Base-by-base conservation (phyloP, 1,140 invertebrate genomes). In the Nephotettix cincticeps region DNA sequence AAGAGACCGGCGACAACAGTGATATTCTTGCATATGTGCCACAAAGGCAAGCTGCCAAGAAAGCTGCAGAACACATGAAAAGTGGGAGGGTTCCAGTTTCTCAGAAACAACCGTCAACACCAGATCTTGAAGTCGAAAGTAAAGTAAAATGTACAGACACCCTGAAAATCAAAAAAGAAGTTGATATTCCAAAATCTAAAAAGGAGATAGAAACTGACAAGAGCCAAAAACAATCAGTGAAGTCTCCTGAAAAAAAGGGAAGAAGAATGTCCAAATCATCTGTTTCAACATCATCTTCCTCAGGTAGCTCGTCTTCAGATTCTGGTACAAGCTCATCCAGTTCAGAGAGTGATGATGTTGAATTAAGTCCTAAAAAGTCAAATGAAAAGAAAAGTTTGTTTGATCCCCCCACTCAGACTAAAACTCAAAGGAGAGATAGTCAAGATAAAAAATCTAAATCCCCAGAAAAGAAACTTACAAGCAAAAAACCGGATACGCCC, bases 21-120 rank as follows among this genome's bases (percentile, higher is more conserved):
- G 92, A 93, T 77, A 88, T 92, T 72, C 81, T 94, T 19, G 88
- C 91, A 0, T 93, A 94, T 81, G 94, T 96, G 40, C 94, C 94
- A 0, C 93, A 95, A 79, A 82, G 94, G 43, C 92, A 94, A 82
- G 94, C 94, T 2, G 94, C 94, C 36, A 95, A 94, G 78, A 96
- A 96, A 80, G 93, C 93, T 1, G 92, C 92, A 13, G 93, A 76
- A 70, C 93, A 94, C 77, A 92, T 95, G 45, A 94, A 95, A 77
- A 93, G 90, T 80, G 91, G 91, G 28, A 61, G 56, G 28, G 25
- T 61, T 6, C 56, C 56, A 29, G 27, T 25, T 47, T 82, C 92
- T 67, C 86, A 71, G n/a, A 77, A 77, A 61, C 73, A 75, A 19
- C 51, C 65, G 30, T 21, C 70, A 47, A 14, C 68, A 72, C 65